Evolutionary conservation across 2,797 vertebrate species (phyloP), one percentile per base, ranked within the genome.

Genomic region (Sebastes steindachneri): DNA sequence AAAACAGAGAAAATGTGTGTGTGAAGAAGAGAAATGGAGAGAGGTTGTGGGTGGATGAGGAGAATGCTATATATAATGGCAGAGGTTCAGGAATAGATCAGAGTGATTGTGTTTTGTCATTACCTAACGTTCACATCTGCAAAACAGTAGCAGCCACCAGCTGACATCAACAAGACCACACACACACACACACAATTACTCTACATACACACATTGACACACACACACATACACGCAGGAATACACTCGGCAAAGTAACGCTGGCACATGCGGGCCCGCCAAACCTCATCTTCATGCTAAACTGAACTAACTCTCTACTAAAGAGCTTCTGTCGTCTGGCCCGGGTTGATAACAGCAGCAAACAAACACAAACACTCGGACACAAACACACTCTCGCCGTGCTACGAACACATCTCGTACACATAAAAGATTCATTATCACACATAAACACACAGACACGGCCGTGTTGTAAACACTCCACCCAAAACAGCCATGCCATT

Each of bases 21-120:
- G 57, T 31, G 57, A 79, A 75, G 82, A 78, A 85, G 86, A 82
- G 73, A 88, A 86, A 92, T 79, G 85, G 88, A 93, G 91, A 91
- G 91, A 86, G 93, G 90, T 59, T 90, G 94, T 95, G 93, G 95
- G 95, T 91, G 94, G 92, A 93, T 88, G 89, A 93, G 87, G 89
- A 93, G 91, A 90, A 94, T 88, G 86, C 94, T 94, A 96, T 95
- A 96, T 95, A 93, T 96, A 95, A 95, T 94, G 92, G 88, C 87
- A 92, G 79, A 86, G 90, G 89, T 95, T 95, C 94, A 89, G 92
- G 93, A 95, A 95, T 95, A 96, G 94, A 96, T 93, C 91, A 92
- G 88, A 91, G 92, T 93, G 92, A 94, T 95, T 94, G 93, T 93
- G 92, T 92, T 93, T 87, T 93, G 87, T 93, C 94, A 96, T 95